Conservation (phyloP, 2,888 invertebrate genomes). For the Hirtodrosophila cameraria region DNA sequence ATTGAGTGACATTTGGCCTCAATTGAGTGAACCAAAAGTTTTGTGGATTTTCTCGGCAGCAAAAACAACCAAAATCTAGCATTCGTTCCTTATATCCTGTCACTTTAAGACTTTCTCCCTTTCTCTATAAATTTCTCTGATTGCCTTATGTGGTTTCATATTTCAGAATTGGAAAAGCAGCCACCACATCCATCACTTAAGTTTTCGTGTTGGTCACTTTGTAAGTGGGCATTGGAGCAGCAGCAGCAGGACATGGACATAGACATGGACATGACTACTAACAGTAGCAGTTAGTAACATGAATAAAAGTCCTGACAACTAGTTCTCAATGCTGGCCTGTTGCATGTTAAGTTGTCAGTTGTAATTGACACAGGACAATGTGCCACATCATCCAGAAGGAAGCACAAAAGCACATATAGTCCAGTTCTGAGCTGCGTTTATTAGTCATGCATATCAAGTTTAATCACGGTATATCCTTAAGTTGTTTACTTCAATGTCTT, state of each 20-base stretch:
- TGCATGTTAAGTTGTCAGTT: slow-evolving; percentile 36
- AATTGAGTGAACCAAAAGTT: slow-evolving; percentile 70
- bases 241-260: slow-evolving; percentile 1
- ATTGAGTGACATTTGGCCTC: slow-evolving; percentile 77
- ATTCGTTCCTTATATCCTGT: no score
- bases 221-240: slow-evolving; percentile 36
- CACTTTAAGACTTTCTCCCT: neutral
- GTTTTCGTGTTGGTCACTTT: slow-evolving; percentile 46
- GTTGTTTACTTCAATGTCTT: slow-evolving; percentile 28
- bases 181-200: slow-evolving; percentile 48
- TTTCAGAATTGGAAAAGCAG: slow-evolving; percentile 26
- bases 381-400: slow-evolving; percentile 18
- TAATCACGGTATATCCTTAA: slow-evolving; percentile 33
- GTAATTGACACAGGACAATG: slow-evolving; percentile 22
- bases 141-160: slow-evolving; percentile 14
- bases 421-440: slow-evolving; percentile 10
- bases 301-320: slow-evolving; percentile 13
- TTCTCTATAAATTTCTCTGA: no score
- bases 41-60: slow-evolving; percentile 32
- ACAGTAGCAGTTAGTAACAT: slow-evolving; percentile 8
- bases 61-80: slow-evolving; percentile 12
- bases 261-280: slow-evolving; percentile 28
- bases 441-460: slow-evolving; percentile 39
- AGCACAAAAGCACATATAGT: slow-evolving; percentile 2
- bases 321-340: slow-evolving; percentile 25